Evolutionary conservation across 2,888 invertebrate species (phyloP), one percentile per base, ranked within the genome.

Genomic region (Drosophila acutilabella): DNA sequence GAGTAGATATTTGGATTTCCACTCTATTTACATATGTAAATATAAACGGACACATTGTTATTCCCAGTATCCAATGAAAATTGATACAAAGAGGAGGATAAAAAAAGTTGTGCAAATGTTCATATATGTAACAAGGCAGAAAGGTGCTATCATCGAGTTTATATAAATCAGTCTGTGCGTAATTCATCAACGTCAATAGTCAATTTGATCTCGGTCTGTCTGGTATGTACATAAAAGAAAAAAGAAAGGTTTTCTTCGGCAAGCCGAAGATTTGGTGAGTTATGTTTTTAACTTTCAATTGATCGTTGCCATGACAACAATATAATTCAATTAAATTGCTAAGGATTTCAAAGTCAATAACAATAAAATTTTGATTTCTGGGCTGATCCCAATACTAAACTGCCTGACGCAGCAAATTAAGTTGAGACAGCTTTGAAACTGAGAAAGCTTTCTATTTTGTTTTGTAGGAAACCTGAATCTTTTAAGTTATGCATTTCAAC

Each of bases 21-120:
- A 42, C 11, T 30, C 13, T 14, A 54, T 61, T 60, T 60, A 53
- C 60, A 53, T 60, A 52, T 60, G 44, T 53, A 60, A 52, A 60
- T 44, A 36, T 10, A 33, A 33, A 16, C 44, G 60, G 16, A 16
- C 53, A 60, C 42, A 44, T 44, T 36, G 33, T n/a, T 53, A 52
- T 60, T 56, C 54, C 36, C 13, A 13, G 36, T 36, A 20, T 13
- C 33, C 54, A 44, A 54, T 42, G 26, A 30, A 56, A 56, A 23
- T 20, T 44, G 20, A 56, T 56, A 56, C 20, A 36, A 50, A 8
- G 20, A 6, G 54, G 36, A 6, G 54, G 14, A 56, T 56, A 44
- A 33, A 44, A 36, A 54, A 44, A 16, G 20, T 41, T 59, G 20
- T 51, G 41, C 16, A 59, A 42, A 52, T 60, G 10, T 42, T 14